Percentiles rank a stretch among this genome's conserved stretches.
phyloP scores from a whole-genome alignment of 2,888 invertebrate genomes.

The Leucophenga montana region DNA sequence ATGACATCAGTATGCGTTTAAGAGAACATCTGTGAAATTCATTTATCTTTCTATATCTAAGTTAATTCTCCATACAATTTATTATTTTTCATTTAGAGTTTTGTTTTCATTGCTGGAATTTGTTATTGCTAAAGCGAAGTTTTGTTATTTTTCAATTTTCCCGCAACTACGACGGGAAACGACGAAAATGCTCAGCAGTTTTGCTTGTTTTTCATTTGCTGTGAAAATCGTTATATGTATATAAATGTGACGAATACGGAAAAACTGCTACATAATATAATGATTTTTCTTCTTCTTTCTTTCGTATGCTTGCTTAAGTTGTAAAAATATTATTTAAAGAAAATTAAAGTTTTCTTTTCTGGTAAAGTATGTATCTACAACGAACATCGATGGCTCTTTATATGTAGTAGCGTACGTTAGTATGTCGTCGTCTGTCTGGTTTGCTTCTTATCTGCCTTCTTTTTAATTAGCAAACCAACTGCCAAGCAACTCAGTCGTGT shows the following conservation, averaged over 20 bases:
- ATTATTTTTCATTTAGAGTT: slow-evolving; percentile 5
- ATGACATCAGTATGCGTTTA: neutral
- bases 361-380: too few species aligned
- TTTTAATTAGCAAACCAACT: slow-evolving; percentile 15
- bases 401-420: too few species aligned
- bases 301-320: slow-evolving; percentile 18
- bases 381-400: too few species aligned
- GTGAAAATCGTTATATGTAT: neutral
- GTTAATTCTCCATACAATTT: neutral
- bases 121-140: neutral
- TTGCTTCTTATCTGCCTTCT: neutral
- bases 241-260: too few species aligned
- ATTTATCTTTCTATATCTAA: neutral
- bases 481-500: neutral
- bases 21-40: neutral
- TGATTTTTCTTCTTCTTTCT: too few species aligned
- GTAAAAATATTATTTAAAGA: slow-evolving; percentile 26
- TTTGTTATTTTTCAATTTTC: slow-evolving; percentile 27
- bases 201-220: slow-evolving; percentile 27
- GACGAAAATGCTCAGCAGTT: neutral
- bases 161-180: too few species aligned
- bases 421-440: too few species aligned
- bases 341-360: slow-evolving; percentile 26
- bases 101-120: neutral
- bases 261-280: too few species aligned